Evolutionary conservation across 2,888 invertebrate species (phyloP).

Genomic region (Automeris io): DNA sequence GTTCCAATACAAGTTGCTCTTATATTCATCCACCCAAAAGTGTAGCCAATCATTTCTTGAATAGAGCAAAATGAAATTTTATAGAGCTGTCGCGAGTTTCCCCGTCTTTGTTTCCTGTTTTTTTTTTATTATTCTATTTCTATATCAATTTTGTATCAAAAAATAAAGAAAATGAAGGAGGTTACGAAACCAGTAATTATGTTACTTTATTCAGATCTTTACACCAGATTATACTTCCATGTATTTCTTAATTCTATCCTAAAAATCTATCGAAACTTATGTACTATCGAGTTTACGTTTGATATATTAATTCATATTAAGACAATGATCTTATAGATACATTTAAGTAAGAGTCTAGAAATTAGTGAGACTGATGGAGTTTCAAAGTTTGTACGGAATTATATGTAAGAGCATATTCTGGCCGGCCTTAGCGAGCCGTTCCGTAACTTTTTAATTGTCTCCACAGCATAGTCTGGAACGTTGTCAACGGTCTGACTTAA

Average conservation of each 20-base stretch:
- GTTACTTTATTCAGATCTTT: neutral
- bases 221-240: slow-evolving; percentile 1
- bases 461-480: slow-evolving; percentile 10
- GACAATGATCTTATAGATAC: slow-evolving; percentile 15
- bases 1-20: too few relatives aligned
- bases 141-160: too few relatives aligned
- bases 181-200: too few relatives aligned
- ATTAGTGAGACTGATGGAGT: slow-evolving; percentile 9
- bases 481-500: slow-evolving; percentile 10
- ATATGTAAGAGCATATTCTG: slow-evolving; percentile 21
- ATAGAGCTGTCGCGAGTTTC: too few relatives aligned
- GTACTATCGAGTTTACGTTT: slow-evolving; percentile 13
- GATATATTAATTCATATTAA: slow-evolving; percentile 17
- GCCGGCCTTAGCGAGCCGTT: slow-evolving; percentile 7
- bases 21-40: too few relatives aligned
- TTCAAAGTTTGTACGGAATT: slow-evolving; percentile 25
- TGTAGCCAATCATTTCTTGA: too few relatives aligned
- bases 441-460: slow-evolving; percentile 24
- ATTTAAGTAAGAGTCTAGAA: slow-evolving; percentile 17
- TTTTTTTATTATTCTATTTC: too few relatives aligned
- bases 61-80: too few relatives aligned
- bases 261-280: slow-evolving; percentile 10
- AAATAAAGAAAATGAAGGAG: too few relatives aligned
- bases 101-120: too few relatives aligned
- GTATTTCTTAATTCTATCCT: too few relatives aligned